Evolutionary conservation across 2,113 vertebrate genomes (phyloP), one percentile per base, ranked within the genome.

Genomic region (Cololabis saira): DNA sequence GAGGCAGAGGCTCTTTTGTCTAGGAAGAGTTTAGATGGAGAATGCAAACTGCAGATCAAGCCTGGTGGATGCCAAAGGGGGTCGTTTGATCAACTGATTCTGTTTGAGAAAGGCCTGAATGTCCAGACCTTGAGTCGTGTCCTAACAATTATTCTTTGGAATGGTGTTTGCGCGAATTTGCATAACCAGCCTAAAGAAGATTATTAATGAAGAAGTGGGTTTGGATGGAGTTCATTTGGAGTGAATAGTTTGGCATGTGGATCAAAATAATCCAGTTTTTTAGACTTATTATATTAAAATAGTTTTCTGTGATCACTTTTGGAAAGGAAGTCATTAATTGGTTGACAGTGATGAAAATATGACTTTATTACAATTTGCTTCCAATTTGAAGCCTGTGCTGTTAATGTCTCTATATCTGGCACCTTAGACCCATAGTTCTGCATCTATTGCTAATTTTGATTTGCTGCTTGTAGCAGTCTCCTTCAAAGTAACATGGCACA

Each of bases 1-100:
- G 80, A 77, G 44, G 48, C 71, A 75, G 49, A 47, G 48, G 33
- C 24, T 77, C 76, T 73, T 91, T 91, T 91, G 88, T 92, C 37
- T 81, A n/a, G 61, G 63, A 82, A 66, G 85, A 76, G 81, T 77
- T 81, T 61, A 73, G 76, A 80, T 56, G 6, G 68, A 86, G 86
- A 73, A 50, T 33, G 69, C 72, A 83, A 82, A 89, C 76, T 80
- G 56, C 5, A 49, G 78, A 80, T 48, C 64, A 76, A 84, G 83
- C 71, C 72, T 41, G 63, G 52, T 62, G 48, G 54, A 71, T 76
- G 73, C 84, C 52, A 87, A 22, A 83, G 72, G 77, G 51, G 66
- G 48, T 70, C 19, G 71, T 89, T 84, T 85, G 86, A 80, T 64
- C 60, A 67, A 40, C 74, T 74, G 81, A 82, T 84, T 81, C 60